These are phyloP conservation scores for Chiloscyllium punctatum DNA, from an alignment of 2,797 vertebrate species.

Conservation along the genomic window DNA sequence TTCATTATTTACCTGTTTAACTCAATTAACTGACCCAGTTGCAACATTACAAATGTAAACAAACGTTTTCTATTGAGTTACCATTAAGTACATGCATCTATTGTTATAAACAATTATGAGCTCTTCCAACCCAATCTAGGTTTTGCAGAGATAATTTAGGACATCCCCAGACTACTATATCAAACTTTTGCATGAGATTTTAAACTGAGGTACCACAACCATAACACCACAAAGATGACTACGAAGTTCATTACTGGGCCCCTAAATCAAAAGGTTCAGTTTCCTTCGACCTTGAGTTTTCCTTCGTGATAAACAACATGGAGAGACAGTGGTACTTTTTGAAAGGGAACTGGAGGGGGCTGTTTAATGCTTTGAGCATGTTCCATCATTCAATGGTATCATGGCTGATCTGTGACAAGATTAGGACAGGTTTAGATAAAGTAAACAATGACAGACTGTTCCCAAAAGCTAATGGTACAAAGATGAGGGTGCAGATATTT, in stretches of 20 bases:
- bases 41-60: background rate
- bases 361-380: too few species aligned
- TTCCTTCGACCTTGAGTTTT: background rate
- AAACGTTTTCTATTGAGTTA: background rate
- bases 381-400: too few species aligned
- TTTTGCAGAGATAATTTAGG: background rate
- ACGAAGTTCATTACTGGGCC: background rate
- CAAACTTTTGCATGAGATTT: background rate
- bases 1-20: background rate
- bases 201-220: background rate
- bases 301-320: background rate
- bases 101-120: background rate
- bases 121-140: background rate
- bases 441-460: too few species aligned
- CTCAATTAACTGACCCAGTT: background rate
- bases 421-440: too few species aligned
- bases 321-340: too few species aligned
- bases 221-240: background rate
- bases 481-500: too few species aligned
- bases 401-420: too few species aligned
- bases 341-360: too few species aligned
- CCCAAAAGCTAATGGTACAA: too few species aligned
- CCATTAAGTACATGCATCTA: background rate
- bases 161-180: background rate
- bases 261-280: background rate